Evolutionary conservation across 2,888 invertebrate species (phyloP).

Genomic region (Oligia strigilis): DNA sequence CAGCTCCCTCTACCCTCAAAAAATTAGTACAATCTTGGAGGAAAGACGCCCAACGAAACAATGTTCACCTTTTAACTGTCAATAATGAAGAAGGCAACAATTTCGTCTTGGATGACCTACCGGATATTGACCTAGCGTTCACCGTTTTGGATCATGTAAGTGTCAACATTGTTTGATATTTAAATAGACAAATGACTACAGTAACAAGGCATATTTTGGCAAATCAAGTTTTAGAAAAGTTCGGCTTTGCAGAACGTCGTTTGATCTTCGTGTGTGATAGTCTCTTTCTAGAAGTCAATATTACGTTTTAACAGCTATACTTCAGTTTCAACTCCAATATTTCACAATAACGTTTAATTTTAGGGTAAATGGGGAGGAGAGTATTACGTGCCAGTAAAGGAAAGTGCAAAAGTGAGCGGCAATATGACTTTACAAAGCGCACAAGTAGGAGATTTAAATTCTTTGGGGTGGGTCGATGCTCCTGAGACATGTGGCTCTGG

Average conservation of each 20-base stretch:
- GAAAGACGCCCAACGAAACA: constrained; percentile 65
- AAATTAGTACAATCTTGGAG: constrained; percentile 72
- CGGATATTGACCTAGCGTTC: constrained; percentile 72
- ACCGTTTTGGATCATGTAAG: constrained; percentile 73
- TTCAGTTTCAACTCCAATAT: background rate
- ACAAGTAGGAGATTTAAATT: constrained; percentile 46
- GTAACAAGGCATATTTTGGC: background rate
- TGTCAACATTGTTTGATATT: constrained; percentile 9
- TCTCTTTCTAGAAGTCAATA: background rate
- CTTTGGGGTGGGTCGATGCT: constrained; percentile 50
- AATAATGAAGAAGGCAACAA: constrained; percentile 69
- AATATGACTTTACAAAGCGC: constrained; percentile 64
- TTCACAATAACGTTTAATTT: background rate
- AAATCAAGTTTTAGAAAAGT: background rate
- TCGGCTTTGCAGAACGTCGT: background rate
- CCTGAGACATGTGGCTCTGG: constrained; percentile 28
- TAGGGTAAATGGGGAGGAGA: constrained; percentile 71
- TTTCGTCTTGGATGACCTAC: constrained; percentile 69
- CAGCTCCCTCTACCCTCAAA: constrained; percentile 50
- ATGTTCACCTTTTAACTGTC: constrained; percentile 72
- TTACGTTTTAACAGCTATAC: background rate
- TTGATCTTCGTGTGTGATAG: background rate
- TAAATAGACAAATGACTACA: background rate
- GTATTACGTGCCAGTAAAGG: constrained; percentile 64
- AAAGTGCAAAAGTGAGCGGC: constrained; percentile 43